Percentiles rank a stretch among this genome's conserved stretches.
These are phyloP conservation scores for Nebria ingens DNA, from an alignment of 1,140 invertebrate genomes.

Conservation along the genomic window DNA sequence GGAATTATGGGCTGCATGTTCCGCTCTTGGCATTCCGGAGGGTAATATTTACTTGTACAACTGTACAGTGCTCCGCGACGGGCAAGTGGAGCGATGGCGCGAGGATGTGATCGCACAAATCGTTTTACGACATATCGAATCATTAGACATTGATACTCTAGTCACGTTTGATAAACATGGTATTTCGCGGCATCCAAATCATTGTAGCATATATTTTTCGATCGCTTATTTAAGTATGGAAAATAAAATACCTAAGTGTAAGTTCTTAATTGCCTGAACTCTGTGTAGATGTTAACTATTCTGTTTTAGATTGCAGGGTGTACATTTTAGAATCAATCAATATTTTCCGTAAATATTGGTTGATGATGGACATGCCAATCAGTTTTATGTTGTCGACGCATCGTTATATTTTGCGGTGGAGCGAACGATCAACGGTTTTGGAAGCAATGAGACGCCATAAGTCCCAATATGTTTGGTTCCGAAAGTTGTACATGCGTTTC, in stretches of 20 bases:
- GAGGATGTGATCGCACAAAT: slow-evolving; percentile 57
- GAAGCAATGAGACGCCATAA: slow-evolving; percentile 74
- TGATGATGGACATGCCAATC: slow-evolving; percentile 70
- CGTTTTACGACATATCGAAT: slow-evolving; percentile 60
- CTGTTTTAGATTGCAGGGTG: slow-evolving; percentile 68
- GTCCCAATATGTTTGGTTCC: slow-evolving; percentile 89
- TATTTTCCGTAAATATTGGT: slow-evolving; percentile 77
- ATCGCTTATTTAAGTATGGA: slow-evolving; percentile 64
- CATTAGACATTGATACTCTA: slow-evolving; percentile 67
- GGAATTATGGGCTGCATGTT: slow-evolving; percentile 72
- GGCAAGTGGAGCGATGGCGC: slow-evolving; percentile 63
- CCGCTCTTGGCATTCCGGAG: slow-evolving; percentile 62
- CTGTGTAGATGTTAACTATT: too few relatives aligned
- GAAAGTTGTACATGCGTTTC: slow-evolving; percentile 79
- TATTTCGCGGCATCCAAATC: slow-evolving; percentile 82
- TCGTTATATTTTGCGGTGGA: slow-evolving; percentile 49
- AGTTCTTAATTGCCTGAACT: too few relatives aligned
- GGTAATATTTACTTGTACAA: slow-evolving; percentile 62
- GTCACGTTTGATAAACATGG: slow-evolving; percentile 89
- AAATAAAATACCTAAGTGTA: slow-evolving; percentile 57
- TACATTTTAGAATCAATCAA: slow-evolving; percentile 76
- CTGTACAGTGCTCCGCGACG: slow-evolving; percentile 62
- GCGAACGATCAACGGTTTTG: slow-evolving; percentile 45
- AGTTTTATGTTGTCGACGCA: slow-evolving; percentile 56
- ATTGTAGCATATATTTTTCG: slow-evolving; percentile 71